Evolutionary conservation across 2,113 vertebrate species (phyloP).

Genomic region (Phoxinus phoxinus): DNA sequence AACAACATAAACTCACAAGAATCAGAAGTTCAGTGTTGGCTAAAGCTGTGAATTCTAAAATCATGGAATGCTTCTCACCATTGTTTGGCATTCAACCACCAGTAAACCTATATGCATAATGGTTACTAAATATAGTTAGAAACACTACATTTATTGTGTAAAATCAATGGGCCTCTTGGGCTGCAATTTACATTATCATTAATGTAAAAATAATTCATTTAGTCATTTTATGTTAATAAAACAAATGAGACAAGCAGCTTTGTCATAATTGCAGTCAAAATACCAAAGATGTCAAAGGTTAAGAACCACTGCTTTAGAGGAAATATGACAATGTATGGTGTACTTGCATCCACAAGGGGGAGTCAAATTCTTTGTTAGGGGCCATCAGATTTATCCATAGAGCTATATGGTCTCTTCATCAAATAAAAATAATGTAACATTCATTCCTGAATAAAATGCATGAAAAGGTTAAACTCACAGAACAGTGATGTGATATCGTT

Average conservation of each 20-base stretch:
- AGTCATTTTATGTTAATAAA: no score
- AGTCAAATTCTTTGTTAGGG: slow-evolving; percentile 8
- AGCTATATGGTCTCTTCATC: background rate
- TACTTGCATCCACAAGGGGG: slow-evolving; percentile 38
- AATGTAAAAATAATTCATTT: no score
- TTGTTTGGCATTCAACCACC: background rate
- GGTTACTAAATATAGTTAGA: background rate
- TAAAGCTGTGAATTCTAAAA: background rate
- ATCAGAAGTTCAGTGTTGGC: background rate
- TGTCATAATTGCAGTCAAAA: background rate
- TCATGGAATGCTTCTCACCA: background rate
- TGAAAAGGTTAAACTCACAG: background rate
- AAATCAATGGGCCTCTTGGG: no score
- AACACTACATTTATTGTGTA: background rate
- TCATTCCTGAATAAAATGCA: background rate
- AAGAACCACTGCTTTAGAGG: background rate
- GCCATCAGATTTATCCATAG: background rate
- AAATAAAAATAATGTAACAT: background rate
- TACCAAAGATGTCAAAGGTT: background rate
- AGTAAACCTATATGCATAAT: background rate
- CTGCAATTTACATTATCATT: no score
- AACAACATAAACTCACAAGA: no score
- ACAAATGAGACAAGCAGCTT: no score
- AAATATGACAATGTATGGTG: background rate
- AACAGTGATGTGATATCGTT: slow-evolving; percentile 9